Base-by-base conservation (phyloP, 1,140 invertebrate genomes). In the Rhizoglyphus robini region DNA sequence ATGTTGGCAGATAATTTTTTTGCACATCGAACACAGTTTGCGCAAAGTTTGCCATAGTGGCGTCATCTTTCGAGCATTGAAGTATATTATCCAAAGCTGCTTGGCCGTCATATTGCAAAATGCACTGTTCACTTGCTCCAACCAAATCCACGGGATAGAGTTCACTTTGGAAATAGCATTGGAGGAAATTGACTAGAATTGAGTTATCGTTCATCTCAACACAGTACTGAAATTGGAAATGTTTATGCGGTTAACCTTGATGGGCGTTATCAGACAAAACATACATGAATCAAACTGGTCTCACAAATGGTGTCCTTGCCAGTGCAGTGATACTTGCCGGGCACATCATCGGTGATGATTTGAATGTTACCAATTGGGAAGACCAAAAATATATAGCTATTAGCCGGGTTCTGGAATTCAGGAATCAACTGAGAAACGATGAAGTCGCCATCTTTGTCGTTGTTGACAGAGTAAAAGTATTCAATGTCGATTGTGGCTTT, bases 131-230 rank as follows among this genome's bases (percentile, higher is more conserved):
- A 25, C 8, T 54, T 32, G 51, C 51, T 11, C 51, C 51, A 25
- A 54, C 15, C 51, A 54, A 32, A 32, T 54, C 51, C 8, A 54
- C 23, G 20, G 51, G 51, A 54, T 11, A 54, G 8, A 54, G 51
- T 54, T 54, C 51, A 54, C 51, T 54, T 32, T 54, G 51, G 23
- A 54, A 54, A 32, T 54, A 54, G 20, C 51, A 54, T 5, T 5
- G 15, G 8, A 54, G 20, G 23, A 54, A 54, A 8, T 25, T 32
- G 8, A 54, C 8, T 23, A 15, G 41, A 15, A 23, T 23, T n/a
- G n/a, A n/a, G n/a, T 23, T 15, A 23, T 46, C 23, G 15, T 23
- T 46, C 41, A 46, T 27, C 15, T 54, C 15, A 8, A 8, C 23
- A 8, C 51, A 54, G 20, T 32, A 54, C 23, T 8, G 23, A 54